Evolutionary conservation across 1,140 invertebrate genomes (phyloP), one percentile per base, ranked within the genome.

Genomic region (Polyergus mexicanus): DNA sequence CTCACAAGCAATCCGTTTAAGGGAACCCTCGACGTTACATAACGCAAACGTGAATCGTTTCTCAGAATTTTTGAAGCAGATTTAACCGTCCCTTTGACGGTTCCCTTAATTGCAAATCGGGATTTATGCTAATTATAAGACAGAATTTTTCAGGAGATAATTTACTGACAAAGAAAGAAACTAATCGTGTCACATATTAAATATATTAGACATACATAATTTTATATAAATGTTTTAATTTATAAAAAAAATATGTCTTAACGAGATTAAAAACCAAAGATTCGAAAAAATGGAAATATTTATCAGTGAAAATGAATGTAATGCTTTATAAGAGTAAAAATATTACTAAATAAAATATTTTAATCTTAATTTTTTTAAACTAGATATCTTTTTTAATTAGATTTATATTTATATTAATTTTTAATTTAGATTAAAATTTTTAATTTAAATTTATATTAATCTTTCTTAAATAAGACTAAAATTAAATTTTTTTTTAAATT

Each of bases 71-170:
- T 71, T 65, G 63, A 54, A 58, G 10, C 35, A 11, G 71, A 38
- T 3, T 81, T 86, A 80, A 81, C 41, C 11, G 41, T 62, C 54
- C 54, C 58, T 63, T 63, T 22, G 2, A n/a, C 28, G 51, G 41
- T 58, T 56, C 32, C 32, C 44, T 47, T 81, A 86, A 88, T 75
- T 83, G 76, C 54, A 51, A 83, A 71, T 76, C 58, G 56, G 77
- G 51, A 84, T 84, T 72, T 35, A 87, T 75, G 66, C 25, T 85
- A 88, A 88, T 88, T 84, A n/a, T 4, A 25, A n/a, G 56, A 22
- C 51, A 2, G 58, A 41, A 75, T 62, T 32, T 8, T 5, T n/a
- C n/a, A 25, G 32, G 22, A 10, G 16, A 75, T 19, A 44, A 4
- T 16, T 74, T 47, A 7, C 3, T 28, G 35, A 63, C 6, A 6